Conservation (phyloP, 2,888 invertebrate species). For the Dendrolimus pini region DNA sequence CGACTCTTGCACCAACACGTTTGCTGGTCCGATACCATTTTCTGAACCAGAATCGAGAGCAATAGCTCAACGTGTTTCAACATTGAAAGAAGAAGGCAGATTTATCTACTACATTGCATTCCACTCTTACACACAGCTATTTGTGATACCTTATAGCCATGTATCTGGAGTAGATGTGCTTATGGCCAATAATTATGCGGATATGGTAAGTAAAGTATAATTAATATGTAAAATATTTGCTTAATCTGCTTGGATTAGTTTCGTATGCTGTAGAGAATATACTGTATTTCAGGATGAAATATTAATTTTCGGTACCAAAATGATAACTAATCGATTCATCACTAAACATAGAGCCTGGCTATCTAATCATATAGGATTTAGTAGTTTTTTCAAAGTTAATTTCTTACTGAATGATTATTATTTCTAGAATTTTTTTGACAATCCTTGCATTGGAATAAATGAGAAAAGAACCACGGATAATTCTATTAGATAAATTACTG, state of each 20-base stretch:
- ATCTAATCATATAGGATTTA: no score
- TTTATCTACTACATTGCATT: constrained; percentile 70
- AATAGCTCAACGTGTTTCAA: constrained; percentile 44
- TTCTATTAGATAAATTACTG: no score
- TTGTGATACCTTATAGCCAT: constrained; percentile 70
- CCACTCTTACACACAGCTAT: constrained; percentile 75
- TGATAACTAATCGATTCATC: no score
- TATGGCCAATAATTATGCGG: constrained; percentile 42
- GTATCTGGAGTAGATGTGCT: constrained; percentile 21
- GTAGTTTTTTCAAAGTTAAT: no score
- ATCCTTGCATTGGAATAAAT: no score
- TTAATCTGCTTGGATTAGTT: background rate
- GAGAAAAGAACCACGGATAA: no score
- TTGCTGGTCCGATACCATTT: constrained; percentile 63
- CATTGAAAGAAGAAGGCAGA: constrained; percentile 26
- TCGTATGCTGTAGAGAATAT: background rate
- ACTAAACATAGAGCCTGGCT: no score
- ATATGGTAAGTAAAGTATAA: constrained; percentile 45
- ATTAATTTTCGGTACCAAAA: no score
- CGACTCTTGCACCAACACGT: constrained; percentile 67
- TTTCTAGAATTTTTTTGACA: no score
- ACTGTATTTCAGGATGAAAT: background rate
- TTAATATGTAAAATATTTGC: background rate
- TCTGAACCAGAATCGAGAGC: constrained; percentile 75
- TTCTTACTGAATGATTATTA: no score